Evolutionary conservation across 2,888 invertebrate species (phyloP), one percentile per base, ranked within the genome.

Genomic region (Mystacides longicornis): DNA sequence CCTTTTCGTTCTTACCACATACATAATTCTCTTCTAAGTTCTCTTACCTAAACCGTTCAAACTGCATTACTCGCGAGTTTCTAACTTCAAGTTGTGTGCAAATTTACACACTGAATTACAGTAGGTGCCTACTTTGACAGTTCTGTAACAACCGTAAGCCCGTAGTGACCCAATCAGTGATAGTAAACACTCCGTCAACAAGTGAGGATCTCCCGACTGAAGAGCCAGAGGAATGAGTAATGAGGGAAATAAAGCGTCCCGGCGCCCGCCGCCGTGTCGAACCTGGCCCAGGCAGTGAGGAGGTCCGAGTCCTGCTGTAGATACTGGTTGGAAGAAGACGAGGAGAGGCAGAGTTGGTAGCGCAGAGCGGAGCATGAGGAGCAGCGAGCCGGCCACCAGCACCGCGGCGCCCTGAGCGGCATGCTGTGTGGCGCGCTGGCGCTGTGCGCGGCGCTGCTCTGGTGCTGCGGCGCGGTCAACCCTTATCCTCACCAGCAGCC

Each of bases 211-310:
- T 22, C n/a, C n/a, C n/a, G 27, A n/a, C 51, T 21, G 42, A 20
- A 16, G 50, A 56, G 56, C 53, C 51, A 52, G 56, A 54, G 57
- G 51, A 49, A 57, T 51, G 54, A 54, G 51, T 46, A 52, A 57
- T 57, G 57, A 54, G 54, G 51, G 57, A 57, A 57, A 57, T 57
- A 57, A 54, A 57, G 57, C 57, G 54, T 27, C 48, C 54, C 57
- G 57, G 57, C 57, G 57, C 51, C 54, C 58, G 58, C 54, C 55
- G 57, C 54, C 57, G 58, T n/a, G n/a, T n/a, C 54, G 58, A 58
- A 51, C 55, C 55, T 51, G 58, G 52, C 55, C 55, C 55, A 48
- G 58, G 52, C 55, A 55, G 58, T 52, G 58, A 57, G 57, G 48
- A 54, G 54, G 54, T 51, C n/a, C n/a, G n/a, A 57, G 51, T 54